Percentiles rank a stretch among this genome's conserved stretches.
phyloP scores from a whole-genome alignment of 2,113 vertebrate species.

The Athene noctua region DNA sequence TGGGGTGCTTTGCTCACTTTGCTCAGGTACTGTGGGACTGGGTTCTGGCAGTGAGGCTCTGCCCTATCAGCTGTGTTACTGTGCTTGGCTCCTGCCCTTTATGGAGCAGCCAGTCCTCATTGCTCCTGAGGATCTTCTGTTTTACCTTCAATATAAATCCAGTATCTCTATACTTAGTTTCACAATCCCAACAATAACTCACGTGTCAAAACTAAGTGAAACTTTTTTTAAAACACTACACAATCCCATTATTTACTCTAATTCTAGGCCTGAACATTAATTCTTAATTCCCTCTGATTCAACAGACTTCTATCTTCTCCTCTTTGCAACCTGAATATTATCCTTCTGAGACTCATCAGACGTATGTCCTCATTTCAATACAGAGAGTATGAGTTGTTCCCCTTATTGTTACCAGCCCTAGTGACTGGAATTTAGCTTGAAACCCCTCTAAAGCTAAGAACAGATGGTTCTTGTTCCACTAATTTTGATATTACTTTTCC shows the following conservation, averaged over 20 bases:
- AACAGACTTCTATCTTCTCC: neutral
- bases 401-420: neutral
- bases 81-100: neutral
- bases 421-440: neutral
- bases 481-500: neutral
- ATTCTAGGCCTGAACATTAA: neutral
- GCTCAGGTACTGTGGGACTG: neutral
- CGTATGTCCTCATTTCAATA: neutral
- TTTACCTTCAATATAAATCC: neutral
- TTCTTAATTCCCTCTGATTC: neutral
- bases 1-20: neutral
- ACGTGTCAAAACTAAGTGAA: neutral
- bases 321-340: neutral
- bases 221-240: neutral
- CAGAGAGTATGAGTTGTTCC: neutral
- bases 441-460: neutral
- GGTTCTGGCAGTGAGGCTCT: neutral
- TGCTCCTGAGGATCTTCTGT: neutral
- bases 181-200: neutral
- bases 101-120: neutral
- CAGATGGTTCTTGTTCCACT: neutral
- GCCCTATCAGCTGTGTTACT: neutral
- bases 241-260: neutral
- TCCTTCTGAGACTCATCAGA: neutral
- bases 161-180: neutral